Evolutionary conservation across 2,888 invertebrate genomes (phyloP), one percentile per base, ranked within the genome.

Genomic region (Agriopis aurantiaria): DNA sequence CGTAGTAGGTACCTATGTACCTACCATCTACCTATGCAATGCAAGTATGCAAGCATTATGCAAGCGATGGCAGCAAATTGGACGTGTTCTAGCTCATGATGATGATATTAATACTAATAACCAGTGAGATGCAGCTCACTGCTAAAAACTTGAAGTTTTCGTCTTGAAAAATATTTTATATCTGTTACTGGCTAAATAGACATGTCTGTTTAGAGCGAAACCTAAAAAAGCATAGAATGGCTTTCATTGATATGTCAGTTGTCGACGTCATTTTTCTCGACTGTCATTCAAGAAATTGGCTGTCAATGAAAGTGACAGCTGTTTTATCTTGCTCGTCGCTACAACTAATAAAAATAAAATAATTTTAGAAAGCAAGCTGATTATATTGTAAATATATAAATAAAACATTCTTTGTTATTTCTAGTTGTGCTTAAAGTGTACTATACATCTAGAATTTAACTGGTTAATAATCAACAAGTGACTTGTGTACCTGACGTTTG

Each of bases 401-500:
- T 53, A 53, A 9, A 12, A 46, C 46, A 64, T 12, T 46, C 12
- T 53, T 33, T 9, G 14, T 59, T 58, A 48, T 46, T 33, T 57
- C 45, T 43, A 41, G 17, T 17, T n/a, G 48, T 12, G 40, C 40
- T 51, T 55, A 40, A 59, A 69, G 53, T 55, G 53, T 58, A 59
- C 43, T 63, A n/a, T n/a, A 6, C 7, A 40, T 63, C 59, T 60
- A 53, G 23, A 68, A 70, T 66, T 40, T 71, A 67, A 33, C 41
- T 65, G 68, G 65, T n/a, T 46, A 6, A 11, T 53, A 71, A 65
- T 77, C 72, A 75, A 76, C 74, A 71, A 68, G 70, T 80, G 77
- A 78, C 74, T 74, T 73, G 65, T 75, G 68, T 75, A 79, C 80
- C 80, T 85, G 87, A 87, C 85, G 77, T 82, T 81, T 83, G 82